These are phyloP conservation scores for Callaeas wilsoni DNA, from an alignment of 2,113 vertebrate genomes.

Conservation along the genomic window DNA sequence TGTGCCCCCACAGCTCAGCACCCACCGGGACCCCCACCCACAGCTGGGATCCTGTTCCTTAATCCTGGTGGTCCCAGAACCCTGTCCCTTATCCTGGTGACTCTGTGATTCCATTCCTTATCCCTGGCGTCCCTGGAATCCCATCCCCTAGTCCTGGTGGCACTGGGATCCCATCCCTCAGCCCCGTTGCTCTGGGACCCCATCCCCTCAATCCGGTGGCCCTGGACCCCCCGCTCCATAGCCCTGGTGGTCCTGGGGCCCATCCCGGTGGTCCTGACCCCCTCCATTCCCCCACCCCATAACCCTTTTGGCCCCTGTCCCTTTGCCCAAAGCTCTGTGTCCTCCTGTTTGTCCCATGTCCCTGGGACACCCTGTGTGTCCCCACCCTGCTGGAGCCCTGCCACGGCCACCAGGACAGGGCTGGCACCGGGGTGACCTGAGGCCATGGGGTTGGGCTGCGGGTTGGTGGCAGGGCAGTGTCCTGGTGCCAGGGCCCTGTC, in stretches of 20 bases:
- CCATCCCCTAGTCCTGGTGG: rapidly evolving
- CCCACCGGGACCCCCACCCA: neutral
- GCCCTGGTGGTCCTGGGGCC: neutral
- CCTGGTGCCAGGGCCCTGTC: rapidly evolving
- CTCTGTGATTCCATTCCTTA: too few relatives aligned
- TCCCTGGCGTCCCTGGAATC: neutral
- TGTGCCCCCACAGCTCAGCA: rapidly evolving
- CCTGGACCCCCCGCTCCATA: rapidly evolving
- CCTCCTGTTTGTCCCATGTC: neutral
- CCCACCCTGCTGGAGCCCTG: neutral
- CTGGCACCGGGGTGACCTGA: neutral
- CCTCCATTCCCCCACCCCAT: neutral
- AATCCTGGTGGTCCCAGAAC: neutral
- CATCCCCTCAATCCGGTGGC: rapidly evolving
- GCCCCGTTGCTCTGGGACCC: neutral
- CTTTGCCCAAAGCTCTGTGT: neutral
- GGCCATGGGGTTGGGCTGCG: neutral
- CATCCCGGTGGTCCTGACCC: neutral
- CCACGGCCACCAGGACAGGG: neutral
- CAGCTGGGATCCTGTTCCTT: neutral
- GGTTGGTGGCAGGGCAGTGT: neutral
- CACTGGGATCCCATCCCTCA: neutral
- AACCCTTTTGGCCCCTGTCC: neutral
- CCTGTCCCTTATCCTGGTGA: rapidly evolving
- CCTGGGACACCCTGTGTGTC: neutral